Evolutionary conservation across 2,113 vertebrate species (phyloP), one percentile per base, ranked within the genome.

Genomic region (Petrocephalus zakoni): DNA sequence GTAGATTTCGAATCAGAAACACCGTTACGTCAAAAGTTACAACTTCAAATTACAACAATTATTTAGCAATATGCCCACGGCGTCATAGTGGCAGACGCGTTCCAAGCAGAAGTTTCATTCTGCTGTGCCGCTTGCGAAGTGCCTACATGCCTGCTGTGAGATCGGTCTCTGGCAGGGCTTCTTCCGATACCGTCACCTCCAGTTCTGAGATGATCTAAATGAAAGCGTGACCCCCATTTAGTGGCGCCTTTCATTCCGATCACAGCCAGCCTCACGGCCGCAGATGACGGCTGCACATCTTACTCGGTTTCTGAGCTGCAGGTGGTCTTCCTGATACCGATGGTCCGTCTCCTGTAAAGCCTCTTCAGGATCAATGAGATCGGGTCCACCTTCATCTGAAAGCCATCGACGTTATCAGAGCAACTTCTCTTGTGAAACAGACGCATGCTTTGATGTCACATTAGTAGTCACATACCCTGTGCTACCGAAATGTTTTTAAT

Each of bases 221-320:
- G 58, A 64, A 55, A 61, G 21, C 1, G 8, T 21, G 42, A 83
- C 8, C 22, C 19, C 72, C 72, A 4, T 78, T 78, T 78, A 90
- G 29, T 37, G 8, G 75, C 7, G 82, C 4, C 53, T 53, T 29
- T 2, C 55, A 56, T 6, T 17, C 25, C 5, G 8, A 37, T 6
- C 47, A 13, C 21, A 51, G 6, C 42, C 46, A 49, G 8, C 37
- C 5, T 17, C 68, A 17, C 68, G 68, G 25, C 29, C 15, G 68
- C 15, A 78, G 34, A 42, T 78, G 29, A 78, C 34, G 29, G 17
- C 72, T 42, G n/a, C 8, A 29, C 47, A 29, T 64, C 89, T 91
- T 95, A 98, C 97, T 94, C 29, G 92, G 90, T 95, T 91, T 68
- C 94, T 94, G 17, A 94, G 87, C 78, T 92, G 90, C 37, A 93